Base-by-base conservation (phyloP, 2,113 vertebrate genomes). In the Syrmaticus mikado region DNA sequence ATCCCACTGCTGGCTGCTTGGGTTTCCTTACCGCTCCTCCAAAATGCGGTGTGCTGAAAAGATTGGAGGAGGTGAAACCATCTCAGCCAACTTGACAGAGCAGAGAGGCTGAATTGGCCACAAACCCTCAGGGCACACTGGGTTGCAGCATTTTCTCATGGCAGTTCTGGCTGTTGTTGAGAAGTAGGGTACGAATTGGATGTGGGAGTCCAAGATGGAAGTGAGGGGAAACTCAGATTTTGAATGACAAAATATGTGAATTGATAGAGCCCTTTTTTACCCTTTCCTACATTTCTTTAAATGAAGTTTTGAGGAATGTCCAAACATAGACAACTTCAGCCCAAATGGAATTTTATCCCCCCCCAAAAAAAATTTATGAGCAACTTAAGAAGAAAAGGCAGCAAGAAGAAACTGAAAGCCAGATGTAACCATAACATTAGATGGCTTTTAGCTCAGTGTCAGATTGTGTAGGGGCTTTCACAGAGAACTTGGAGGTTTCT, bases 331-430 rank as follows among this genome's bases (percentile, higher is more conserved):
- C 85, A 55, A 58, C 70, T 87, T 82, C 40, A 82, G 83, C 89
- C 89, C 83, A 22, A 87, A 46, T 94, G 95, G 93, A 93, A 82
- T 90, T 86, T 73, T 71, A 87, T 90, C 93, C 90, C 53, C 48
- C 14, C 52, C 15, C 19, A 7, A 43, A 22, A 90, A 85, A 90
- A 89, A 95, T 97, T 96, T 96, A 94, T 82, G 91, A 96, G 93
- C 89, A 36, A 93, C 85, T 94, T 96, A 67, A 96, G 91, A 90
- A 83, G 94, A 89, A 81, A 65, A 89, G 85, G 94, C 90, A 94
- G 77, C 2, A 67, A 89, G 91, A 41, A 94, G 90, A 86, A 97
- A 94, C 79, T 34, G 81, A 92, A 93, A 92, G 92, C 94, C 93
- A 95, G 92, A 96, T 93, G 91, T 85, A 94, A 65, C 65, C 73